Evolutionary conservation across 2,797 vertebrate genomes (phyloP), one percentile per base, ranked within the genome.

Genomic region (Malurus leucopterus): DNA sequence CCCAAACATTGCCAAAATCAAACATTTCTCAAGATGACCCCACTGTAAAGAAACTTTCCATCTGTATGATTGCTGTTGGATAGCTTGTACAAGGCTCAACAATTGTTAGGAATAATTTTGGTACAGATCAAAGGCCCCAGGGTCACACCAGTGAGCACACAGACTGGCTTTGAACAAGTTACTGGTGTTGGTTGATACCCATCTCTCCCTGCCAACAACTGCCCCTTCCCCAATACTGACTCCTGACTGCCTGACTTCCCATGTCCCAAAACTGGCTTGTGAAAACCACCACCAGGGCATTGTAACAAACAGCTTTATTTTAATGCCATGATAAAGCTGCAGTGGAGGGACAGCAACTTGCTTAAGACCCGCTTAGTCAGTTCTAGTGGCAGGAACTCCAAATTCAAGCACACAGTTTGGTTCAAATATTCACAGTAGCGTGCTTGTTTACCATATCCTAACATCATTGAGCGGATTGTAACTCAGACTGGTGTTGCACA

Each of bases 181-280:
- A 3, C 17, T 57, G 49, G 5, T 12, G 23, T 15, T 40, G 24
- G 16, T 24, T 59, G 46, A 18, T 34, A 11, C 16, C 5, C 29
- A 6, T 22, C 1, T 0, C 18, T 67, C 26, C 17, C 24, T 55
- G 22, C 8, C 2, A 1, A 73, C 17, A 88, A 14, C 2, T 1
- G 0, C 14, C 10, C 50, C 36, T 44, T 34, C 26, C 47, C 18
- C 5, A 0, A 0, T 16, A 11, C 51, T 41, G 34, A 27, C 15
- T 47, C 86, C 50, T 9, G 18, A 19, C 32, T 43, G 9, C 46
- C 32, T 40, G 51, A 20, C 15, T 72, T 14, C 4, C n/a, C 7
- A 4, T 1, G 0, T 16, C 14, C 21, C 22, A 23, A 27, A 24
- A 67, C 7, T 3, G 2, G 14, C 20, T 58, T 41, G 23, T 67